phyloP scores from a whole-genome alignment of 2,888 invertebrate species.

The Bombylius major region DNA sequence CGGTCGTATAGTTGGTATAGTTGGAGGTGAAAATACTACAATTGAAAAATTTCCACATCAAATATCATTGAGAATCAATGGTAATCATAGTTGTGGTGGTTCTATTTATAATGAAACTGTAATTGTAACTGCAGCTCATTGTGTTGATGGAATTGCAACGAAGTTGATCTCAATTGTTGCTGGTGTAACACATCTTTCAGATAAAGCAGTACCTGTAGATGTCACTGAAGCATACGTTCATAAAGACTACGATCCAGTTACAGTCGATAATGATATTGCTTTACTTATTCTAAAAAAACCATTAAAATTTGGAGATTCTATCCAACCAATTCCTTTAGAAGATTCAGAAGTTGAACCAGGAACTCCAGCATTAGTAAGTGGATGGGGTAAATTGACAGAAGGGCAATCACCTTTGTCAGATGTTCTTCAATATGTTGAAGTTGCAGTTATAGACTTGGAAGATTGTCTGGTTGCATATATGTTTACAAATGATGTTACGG shows the following conservation, averaged over 20 bases:
- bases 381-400: constrained; percentile 15
- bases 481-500: constrained; percentile 1
- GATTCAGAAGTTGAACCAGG: constrained; percentile 13
- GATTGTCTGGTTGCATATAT: constrained; percentile 27
- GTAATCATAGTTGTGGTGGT: no score
- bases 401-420: constrained; percentile 19
- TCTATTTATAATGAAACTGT: no score
- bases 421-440: constrained; percentile 34
- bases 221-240: constrained; percentile 23
- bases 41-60: no score
- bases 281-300: constrained; percentile 37
- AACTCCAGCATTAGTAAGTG: constrained; percentile 3
- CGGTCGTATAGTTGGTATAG: no score
- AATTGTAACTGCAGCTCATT: no score
- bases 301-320: constrained; percentile 30
- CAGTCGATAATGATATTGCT: constrained; percentile 42
- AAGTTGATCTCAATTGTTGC: constrained; percentile 19
- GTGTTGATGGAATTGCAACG: constrained; percentile 24
- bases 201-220: constrained; percentile 2
- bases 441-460: constrained; percentile 35
- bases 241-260: constrained; percentile 32
- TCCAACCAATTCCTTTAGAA: constrained; percentile 34
- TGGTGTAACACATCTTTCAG: constrained; percentile 35
- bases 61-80: no score
- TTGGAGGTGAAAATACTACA: no score